Conservation (phyloP, 2,888 invertebrate species). For the Dryobota labecula region DNA sequence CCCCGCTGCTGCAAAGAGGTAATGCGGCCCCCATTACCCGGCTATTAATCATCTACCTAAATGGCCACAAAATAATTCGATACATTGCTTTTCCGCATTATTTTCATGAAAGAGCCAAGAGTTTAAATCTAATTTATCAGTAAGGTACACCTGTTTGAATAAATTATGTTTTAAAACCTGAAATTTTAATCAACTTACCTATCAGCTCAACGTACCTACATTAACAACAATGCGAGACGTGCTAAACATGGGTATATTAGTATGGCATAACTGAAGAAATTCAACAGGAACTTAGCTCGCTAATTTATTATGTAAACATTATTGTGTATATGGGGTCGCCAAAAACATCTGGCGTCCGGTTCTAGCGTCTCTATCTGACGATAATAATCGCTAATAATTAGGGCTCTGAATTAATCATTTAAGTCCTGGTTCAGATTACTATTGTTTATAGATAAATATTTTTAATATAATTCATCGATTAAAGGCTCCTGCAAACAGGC, state of each 20-base stretch:
- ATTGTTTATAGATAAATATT: conserved; percentile 11
- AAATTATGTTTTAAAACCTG: not conserved
- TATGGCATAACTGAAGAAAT: conserved; percentile 26
- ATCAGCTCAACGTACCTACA: not conserved
- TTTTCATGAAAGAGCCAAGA: not conserved
- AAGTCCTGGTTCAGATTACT: conserved; percentile 35
- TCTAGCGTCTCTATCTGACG: conserved; percentile 21
- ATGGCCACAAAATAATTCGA: not conserved
- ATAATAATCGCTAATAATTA: conserved; percentile 15
- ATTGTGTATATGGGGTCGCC: conserved; percentile 49
- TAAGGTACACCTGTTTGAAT: not conserved
- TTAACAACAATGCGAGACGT: conserved; percentile 17
- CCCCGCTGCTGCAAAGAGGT: too few species aligned
- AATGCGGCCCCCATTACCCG: too few species aligned
- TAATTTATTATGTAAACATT: conserved; percentile 59
- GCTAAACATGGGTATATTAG: conserved; percentile 3
- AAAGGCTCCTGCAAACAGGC: too few species aligned
- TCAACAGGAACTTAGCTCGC: conserved; percentile 39
- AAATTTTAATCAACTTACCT: too few species aligned
- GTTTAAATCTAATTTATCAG: not conserved
- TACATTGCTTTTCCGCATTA: not conserved
- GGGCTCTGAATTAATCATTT: conserved; percentile 2
- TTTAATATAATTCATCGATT: conserved; percentile 29
- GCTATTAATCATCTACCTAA: too few species aligned
- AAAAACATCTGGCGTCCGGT: conserved; percentile 60